Percentiles rank a stretch among this genome's conserved stretches.
phyloP scores from a whole-genome alignment of 2,113 vertebrate genomes.

The Gobius niger region DNA sequence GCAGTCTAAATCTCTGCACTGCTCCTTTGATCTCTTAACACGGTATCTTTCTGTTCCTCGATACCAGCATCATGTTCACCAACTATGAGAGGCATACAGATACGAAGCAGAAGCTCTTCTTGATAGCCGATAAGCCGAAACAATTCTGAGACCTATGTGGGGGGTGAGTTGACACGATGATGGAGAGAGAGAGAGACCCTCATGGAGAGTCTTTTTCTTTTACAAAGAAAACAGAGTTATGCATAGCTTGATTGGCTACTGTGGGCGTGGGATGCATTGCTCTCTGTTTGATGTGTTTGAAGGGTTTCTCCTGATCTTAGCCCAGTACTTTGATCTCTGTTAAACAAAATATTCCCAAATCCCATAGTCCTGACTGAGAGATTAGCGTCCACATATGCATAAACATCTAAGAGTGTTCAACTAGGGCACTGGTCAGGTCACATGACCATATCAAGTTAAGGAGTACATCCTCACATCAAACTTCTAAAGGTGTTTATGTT shows the following conservation, averaged over 20 bases:
- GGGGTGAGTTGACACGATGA: slow-evolving; percentile 52
- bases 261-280: slow-evolving; percentile 64
- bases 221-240: slow-evolving; percentile 57
- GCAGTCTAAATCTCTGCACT: slow-evolving; percentile 55
- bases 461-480: slow-evolving; percentile 54
- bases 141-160: slow-evolving; percentile 49
- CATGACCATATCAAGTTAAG: slow-evolving; percentile 67
- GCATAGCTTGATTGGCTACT: slow-evolving; percentile 70
- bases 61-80: slow-evolving; percentile 54
- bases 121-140: slow-evolving; percentile 45
- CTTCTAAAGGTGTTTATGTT: slow-evolving; percentile 75
- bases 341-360: slow-evolving; percentile 79
- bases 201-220: slow-evolving; percentile 51
- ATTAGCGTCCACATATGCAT: slow-evolving; percentile 73
- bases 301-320: slow-evolving; percentile 63
- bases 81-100: slow-evolving; percentile 56
- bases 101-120: slow-evolving; percentile 44
- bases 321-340: slow-evolving; percentile 70
- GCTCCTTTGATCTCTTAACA: slow-evolving; percentile 71
- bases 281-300: slow-evolving; percentile 72
- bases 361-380: slow-evolving; percentile 73
- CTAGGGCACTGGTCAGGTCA: slow-evolving; percentile 76
- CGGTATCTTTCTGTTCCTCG: slow-evolving; percentile 61
- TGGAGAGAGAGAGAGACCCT: slow-evolving; percentile 50
- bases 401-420: slow-evolving; percentile 75